These are phyloP conservation scores for Rhinogobio ventralis DNA, from an alignment of 2,797 vertebrate genomes.

Conservation along the genomic window DNA sequence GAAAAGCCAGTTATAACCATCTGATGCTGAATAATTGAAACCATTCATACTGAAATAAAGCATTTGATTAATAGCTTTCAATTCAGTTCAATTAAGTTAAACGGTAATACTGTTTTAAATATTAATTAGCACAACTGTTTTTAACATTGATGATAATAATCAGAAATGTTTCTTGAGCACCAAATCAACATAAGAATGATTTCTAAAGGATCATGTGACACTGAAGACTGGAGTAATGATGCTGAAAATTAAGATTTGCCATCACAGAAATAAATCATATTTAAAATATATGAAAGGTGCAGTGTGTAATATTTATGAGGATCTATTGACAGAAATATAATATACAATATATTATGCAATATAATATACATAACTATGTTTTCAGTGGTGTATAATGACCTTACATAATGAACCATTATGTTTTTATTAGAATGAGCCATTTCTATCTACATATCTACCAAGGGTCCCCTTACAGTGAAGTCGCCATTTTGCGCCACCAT, in stretches of 20 bases:
- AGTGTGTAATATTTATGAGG: no score
- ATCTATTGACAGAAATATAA: no score
- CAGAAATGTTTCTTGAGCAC: not conserved
- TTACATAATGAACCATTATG: no score
- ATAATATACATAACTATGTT: no score
- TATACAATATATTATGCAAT: no score
- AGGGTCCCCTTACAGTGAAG: no score
- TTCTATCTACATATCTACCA: no score
- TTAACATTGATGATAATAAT: not conserved
- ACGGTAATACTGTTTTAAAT: not conserved
- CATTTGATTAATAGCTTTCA: not conserved
- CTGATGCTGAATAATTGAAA: not conserved
- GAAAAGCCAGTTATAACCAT: not conserved
- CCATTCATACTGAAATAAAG: not conserved
- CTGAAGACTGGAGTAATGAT: not conserved
- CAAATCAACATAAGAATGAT: not conserved
- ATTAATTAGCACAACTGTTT: not conserved
- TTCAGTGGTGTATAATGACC: no score
- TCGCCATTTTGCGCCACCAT: no score
- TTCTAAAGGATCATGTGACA: not conserved
- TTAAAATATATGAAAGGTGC: not conserved
- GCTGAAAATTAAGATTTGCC: not conserved
- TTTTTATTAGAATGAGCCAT: no score
- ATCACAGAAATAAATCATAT: not conserved
- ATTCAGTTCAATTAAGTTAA: not conserved